These are phyloP conservation scores for Anoplophora glabripennis DNA, from an alignment of 1,140 invertebrate species.

Conservation along the genomic window DNA sequence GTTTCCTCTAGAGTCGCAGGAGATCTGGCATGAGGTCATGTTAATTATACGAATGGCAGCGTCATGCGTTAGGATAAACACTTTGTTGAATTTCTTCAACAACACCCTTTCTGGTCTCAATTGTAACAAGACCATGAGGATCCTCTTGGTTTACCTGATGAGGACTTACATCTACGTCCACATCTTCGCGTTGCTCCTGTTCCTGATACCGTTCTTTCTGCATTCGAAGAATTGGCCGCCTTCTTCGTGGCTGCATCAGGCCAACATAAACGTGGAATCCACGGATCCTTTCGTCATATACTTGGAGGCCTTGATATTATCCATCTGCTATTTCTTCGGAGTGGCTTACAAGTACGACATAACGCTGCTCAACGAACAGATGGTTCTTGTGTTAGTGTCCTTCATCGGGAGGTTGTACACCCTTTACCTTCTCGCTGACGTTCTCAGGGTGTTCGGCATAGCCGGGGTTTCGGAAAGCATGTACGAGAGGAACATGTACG, in stretches of 20 bases:
- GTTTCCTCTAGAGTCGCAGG: too few relatives aligned
- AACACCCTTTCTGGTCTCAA: conserved; percentile 12
- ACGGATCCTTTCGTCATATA: neutral
- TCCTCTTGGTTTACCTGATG: conserved; percentile 8
- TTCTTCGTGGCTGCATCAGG: conserved; percentile 13
- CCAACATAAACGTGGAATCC: neutral
- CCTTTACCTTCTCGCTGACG: conserved; percentile 16
- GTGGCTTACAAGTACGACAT: neutral
- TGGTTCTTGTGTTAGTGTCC: conserved; percentile 7
- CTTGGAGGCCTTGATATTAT: conserved; percentile 6
- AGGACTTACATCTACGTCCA: conserved; percentile 7
- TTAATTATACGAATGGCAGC: neutral
- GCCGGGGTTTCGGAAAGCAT: conserved; percentile 25
- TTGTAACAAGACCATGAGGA: neutral
- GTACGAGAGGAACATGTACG: conserved; percentile 21
- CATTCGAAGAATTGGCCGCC: neutral
- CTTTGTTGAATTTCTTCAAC: conserved; percentile 11
- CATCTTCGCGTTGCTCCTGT: conserved; percentile 10
- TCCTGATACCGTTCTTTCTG: conserved; percentile 5
- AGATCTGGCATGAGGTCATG: neutral
- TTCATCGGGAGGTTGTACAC: conserved; percentile 23
- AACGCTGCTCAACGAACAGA: conserved; percentile 5
- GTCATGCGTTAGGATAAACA: neutral
- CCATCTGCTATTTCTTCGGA: conserved; percentile 17
- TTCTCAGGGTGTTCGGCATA: conserved; percentile 21